Conservation (phyloP, 2,888 invertebrate species). For the Cantharis rufa region DNA sequence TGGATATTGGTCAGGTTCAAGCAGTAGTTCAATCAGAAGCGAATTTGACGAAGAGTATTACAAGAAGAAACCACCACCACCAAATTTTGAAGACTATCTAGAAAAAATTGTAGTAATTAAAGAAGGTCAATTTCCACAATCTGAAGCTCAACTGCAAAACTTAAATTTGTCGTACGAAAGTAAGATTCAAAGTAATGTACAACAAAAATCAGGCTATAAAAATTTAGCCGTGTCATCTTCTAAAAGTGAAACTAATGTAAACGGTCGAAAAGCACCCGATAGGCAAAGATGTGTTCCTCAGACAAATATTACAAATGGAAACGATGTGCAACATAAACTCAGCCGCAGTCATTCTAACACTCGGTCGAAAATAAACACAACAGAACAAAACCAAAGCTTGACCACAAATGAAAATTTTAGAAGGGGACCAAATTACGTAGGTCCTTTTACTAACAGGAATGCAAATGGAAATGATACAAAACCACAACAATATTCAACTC, state of each 20-base stretch:
- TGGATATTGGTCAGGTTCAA: neutral
- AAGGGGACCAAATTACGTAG: neutral
- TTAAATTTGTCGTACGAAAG: neutral
- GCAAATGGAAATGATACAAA: neutral
- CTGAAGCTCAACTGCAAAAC: neutral
- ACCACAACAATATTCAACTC: neutral
- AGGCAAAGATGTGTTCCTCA: neutral
- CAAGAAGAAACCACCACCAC: slow-evolving; percentile 14
- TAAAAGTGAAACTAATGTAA: neutral
- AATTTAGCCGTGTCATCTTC: neutral
- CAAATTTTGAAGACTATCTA: neutral
- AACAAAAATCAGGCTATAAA: neutral
- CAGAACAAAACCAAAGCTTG: neutral
- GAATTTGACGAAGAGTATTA: slow-evolving; percentile 29
- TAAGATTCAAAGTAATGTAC: neutral
- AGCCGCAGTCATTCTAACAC: neutral
- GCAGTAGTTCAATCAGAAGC: slow-evolving; percentile 18
- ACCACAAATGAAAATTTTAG: neutral
- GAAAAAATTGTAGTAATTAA: neutral
- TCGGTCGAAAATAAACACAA: neutral
- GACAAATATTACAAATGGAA: neutral
- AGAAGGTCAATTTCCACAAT: neutral
- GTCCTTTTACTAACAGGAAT: neutral
- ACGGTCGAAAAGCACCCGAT: neutral
- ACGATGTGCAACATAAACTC: neutral